Evolutionary conservation across 2,888 invertebrate genomes (phyloP), one percentile per base, ranked within the genome.

Genomic region (Dicranocentrus wangi): DNA sequence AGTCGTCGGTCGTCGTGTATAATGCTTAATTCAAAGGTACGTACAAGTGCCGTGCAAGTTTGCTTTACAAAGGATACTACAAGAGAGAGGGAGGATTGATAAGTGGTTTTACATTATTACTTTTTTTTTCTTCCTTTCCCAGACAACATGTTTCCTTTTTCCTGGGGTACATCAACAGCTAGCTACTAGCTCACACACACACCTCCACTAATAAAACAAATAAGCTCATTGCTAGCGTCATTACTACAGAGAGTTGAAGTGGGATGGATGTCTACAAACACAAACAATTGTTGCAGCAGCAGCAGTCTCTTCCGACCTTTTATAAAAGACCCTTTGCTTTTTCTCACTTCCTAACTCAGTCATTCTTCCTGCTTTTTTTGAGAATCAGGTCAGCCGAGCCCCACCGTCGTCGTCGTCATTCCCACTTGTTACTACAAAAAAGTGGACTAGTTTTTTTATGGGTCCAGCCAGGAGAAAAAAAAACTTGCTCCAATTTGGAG

Each of bases 321-420:
- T 17, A 43, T 43, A 39, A 13, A 65, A 21, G n/a, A 25, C 23
- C 43, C 42, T 43, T 23, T 13, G n/a, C 42, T 43, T 28, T 43
- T 65, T 43, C 21, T 70, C 21, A 17, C 73, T 61, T 47, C 28
- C 51, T 28, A 47, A 32, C 55, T 60, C 55, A 25, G n/a, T 47
- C 5, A 25, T 61, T 13, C 43, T 32, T 21, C 17, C 60, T 47
- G 2, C 25, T 60, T 47, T 71, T 79, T 60, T 80, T 80, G 51
- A 65, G 73, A 80, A 80, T 80, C 80, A 80, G 80, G 80, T 73
- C 80, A 80, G 61, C 79, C 47, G 65, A 39, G 27, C 17, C 61
- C 28, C 13, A 23, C 15, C 47, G 17, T 19, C 23, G 21, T 7
- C 15, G 21, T 39, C 27, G 23, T 23, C 25, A 71, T 47, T 71